Evolutionary conservation across 2,888 invertebrate species (phyloP), one percentile per base, ranked within the genome.

Genomic region (Hyles lineata): DNA sequence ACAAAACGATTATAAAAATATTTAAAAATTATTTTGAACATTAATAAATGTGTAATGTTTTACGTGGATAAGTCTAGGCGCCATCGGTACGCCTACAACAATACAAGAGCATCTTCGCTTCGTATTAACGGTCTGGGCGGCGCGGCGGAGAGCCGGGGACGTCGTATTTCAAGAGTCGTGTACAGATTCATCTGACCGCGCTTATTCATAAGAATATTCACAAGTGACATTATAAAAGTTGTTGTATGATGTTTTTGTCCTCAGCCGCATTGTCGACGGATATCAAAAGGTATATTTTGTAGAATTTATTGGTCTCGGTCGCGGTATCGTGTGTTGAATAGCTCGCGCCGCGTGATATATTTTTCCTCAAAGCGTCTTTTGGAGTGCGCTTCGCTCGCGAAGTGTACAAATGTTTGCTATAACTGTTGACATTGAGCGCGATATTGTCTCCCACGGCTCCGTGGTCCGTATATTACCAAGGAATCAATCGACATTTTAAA

Each of bases 81-180:
- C 89, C 89, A 87, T 89, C 85, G 83, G 86, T 89, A 89, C 90
- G 88, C 90, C 91, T 89, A 90, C 90, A 87, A 87, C 84, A 86
- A 84, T 85, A 85, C 85, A 85, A 88, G 87, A 82, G 83, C 84
- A 87, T 87, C 83, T 83, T 85, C 84, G 87, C 85, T 86, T 87
- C 87, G 87, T 85, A 87, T 87, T 86, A 85, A 85, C 82, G 79
- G 87, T 88, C 86, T 86, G 83, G 81, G 82, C 83, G 81, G 81
- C 83, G 43, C 43, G 43, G 43, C 11, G 43, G 15, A 43, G 43
- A 43, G 43, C 43, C 43, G 84, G 83, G 84, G 89, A 89, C 86
- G 83, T 90, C 92, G 90, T 92, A 92, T 91, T 92, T 90, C 89
- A 93, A 86, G 87, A 89, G 90, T 92, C 92, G 92, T 92, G 92